Evolutionary conservation across 2,888 invertebrate genomes (phyloP).

Genomic region (Anthrax anthrax): DNA sequence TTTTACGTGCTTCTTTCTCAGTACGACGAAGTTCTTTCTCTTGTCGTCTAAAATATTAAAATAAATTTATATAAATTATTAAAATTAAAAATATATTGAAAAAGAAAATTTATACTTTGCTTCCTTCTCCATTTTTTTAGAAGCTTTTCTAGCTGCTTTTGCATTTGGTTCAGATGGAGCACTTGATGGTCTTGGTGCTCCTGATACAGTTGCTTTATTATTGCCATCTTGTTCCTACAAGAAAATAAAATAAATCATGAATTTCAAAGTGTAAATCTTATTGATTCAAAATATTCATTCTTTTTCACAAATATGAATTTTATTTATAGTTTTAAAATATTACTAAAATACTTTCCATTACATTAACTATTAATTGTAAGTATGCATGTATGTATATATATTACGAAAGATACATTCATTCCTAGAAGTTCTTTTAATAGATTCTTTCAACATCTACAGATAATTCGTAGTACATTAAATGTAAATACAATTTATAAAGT

Average conservation of each 20-base stretch:
- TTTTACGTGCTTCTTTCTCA: constrained; percentile 32
- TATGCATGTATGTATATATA: no score
- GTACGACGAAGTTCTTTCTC: constrained; percentile 31
- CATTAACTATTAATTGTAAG: no score
- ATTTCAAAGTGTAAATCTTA: no score
- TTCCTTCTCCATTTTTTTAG: constrained; percentile 34
- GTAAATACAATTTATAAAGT: no score
- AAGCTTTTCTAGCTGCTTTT: constrained; percentile 31
- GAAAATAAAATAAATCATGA: constrained; percentile 12
- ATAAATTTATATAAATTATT: not conserved
- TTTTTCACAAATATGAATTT: no score
- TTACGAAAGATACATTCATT: no score
- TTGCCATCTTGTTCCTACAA: constrained; percentile 32
- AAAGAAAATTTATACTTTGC: constrained; percentile 21
- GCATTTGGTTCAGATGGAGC: constrained; percentile 33
- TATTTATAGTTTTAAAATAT: no score
- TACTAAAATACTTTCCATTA: no score
- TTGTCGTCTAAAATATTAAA: constrained; percentile 21
- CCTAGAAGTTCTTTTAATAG: no score
- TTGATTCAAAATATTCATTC: no score
- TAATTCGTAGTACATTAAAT: no score
- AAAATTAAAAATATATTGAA: not conserved
- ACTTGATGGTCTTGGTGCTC: constrained; percentile 29
- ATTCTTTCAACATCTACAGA: no score
- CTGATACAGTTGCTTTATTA: constrained; percentile 16